phyloP scores from a whole-genome alignment of 2,113 vertebrate genomes.

The Hipposideros armiger region DNA sequence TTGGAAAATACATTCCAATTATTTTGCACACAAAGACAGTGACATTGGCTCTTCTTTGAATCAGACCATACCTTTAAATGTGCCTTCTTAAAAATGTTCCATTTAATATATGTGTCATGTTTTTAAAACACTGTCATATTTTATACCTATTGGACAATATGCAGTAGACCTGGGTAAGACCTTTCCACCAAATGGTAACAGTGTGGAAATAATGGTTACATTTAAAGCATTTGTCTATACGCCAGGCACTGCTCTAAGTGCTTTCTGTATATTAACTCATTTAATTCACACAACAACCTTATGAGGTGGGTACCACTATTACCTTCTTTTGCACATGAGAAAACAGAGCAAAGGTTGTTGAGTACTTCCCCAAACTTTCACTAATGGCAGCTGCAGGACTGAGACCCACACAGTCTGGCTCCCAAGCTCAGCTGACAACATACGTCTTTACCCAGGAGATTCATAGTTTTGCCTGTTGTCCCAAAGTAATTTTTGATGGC shows the following conservation, averaged over 20 bases:
- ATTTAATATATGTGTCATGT: neutral
- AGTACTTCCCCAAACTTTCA: neutral
- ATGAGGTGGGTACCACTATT: neutral
- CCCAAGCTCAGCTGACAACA: neutral
- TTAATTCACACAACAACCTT: neutral
- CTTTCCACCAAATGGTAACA: neutral
- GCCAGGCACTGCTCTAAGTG: neutral
- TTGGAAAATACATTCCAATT: neutral
- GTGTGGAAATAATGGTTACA: neutral
- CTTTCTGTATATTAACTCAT: neutral
- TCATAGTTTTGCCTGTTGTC: neutral
- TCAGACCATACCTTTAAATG: neutral
- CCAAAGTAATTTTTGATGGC: neutral
- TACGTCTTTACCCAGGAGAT: neutral
- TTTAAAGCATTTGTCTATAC: neutral
- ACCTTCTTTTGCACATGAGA: neutral
- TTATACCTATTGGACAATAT: neutral
- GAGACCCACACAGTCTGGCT: neutral
- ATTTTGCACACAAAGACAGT: neutral
- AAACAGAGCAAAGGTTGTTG: neutral
- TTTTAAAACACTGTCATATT: slow-evolving; percentile 11
- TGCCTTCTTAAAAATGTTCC: neutral
- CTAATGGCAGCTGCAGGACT: neutral
- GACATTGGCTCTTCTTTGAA: neutral
- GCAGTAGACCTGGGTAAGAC: neutral